Evolutionary conservation across 2,797 vertebrate genomes (phyloP).

Genomic region (Capromys pilorides): DNA sequence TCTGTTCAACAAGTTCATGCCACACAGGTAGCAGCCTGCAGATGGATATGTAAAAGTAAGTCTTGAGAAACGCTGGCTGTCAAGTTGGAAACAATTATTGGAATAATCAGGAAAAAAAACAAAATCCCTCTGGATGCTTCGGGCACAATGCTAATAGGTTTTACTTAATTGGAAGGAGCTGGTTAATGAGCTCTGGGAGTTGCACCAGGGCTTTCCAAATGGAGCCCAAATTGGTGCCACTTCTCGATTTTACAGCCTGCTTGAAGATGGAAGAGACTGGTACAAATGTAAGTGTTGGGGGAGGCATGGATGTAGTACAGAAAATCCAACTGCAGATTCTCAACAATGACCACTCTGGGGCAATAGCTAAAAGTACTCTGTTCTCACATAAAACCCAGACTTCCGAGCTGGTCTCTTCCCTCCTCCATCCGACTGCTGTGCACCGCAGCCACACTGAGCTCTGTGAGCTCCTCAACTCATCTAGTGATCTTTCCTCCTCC

Average conservation of each 20-base stretch:
- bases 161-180: constrained; percentile 49
- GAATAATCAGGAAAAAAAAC: background rate
- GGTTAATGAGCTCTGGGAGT: constrained; percentile 48
- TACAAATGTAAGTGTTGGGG: background rate
- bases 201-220: constrained; percentile 23
- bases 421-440: background rate
- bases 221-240: background rate
- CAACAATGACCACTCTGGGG: background rate
- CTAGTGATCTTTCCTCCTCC: background rate
- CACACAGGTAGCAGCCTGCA: background rate
- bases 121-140: background rate
- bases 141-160: constrained; percentile 3
- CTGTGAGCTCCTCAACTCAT: background rate
- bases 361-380: background rate
- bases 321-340: background rate
- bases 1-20: background rate
- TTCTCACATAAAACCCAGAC: background rate
- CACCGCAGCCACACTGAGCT: background rate
- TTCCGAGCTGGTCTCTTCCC: background rate
- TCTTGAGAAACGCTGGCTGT: constrained; percentile 23
- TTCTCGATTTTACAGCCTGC: constrained; percentile 36
- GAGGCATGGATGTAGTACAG: background rate
- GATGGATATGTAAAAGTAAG: background rate
- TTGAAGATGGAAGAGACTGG: background rate
- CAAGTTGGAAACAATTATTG: constrained; percentile 52